Conservation (phyloP, 2,113 vertebrate genomes). For the Forbesichthys papilliferus region DNA sequence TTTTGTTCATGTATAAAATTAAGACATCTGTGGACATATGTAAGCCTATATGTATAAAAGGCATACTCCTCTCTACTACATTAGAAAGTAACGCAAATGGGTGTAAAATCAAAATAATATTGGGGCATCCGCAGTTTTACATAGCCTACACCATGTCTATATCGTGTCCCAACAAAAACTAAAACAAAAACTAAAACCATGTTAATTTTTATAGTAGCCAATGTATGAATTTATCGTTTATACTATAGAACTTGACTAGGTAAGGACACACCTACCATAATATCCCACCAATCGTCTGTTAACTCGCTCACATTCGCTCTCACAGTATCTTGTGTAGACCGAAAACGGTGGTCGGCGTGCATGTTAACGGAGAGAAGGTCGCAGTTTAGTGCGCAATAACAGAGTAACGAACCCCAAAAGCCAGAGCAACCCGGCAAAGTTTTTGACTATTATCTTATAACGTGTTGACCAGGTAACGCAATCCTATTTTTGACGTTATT, state of each 20-base stretch:
- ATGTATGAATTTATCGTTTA: constrained; percentile 28
- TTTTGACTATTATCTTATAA: background rate
- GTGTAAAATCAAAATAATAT: no score
- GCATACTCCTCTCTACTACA: no score
- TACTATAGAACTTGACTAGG: no score
- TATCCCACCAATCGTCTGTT: constrained; percentile 34
- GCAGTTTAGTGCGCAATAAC: constrained; percentile 39
- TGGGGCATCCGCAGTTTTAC: no score
- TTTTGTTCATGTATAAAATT: no score
- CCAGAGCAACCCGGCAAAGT: constrained; percentile 17
- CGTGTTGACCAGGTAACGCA: no score
- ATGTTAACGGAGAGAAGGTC: constrained; percentile 24
- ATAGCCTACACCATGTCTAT: no score
- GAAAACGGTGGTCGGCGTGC: constrained; percentile 17
- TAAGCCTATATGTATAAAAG: no score
- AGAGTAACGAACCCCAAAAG: constrained; percentile 12
- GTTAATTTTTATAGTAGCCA: background rate
- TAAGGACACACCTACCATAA: constrained; percentile 51
- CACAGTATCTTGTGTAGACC: constrained; percentile 11
- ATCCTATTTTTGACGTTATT: no score
- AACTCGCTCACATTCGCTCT: no score
- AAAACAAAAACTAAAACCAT: background rate
- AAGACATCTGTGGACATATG: no score
- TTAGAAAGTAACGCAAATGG: no score
- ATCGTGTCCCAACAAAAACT: background rate